phyloP scores from a whole-genome alignment of 1,140 invertebrate genomes.

The Drosophila micromelanica region DNA sequence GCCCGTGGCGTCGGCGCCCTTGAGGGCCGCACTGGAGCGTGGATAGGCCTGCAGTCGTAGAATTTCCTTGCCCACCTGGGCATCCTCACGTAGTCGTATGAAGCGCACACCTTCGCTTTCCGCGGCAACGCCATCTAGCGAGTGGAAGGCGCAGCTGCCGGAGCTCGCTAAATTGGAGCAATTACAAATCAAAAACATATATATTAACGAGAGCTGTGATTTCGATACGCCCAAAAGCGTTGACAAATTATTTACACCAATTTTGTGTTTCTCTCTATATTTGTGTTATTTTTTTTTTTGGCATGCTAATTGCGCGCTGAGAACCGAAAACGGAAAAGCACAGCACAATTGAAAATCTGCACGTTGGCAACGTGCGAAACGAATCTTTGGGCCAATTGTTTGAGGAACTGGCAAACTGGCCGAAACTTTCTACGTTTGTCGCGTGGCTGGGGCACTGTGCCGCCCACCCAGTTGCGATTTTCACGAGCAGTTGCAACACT shows the following conservation, averaged over 20 bases:
- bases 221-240: conserved; percentile 14
- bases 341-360: conserved; percentile 60
- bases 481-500: conserved; percentile 75
- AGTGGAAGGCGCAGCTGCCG: conserved; percentile 75
- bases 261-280: conserved; percentile 27
- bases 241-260: conserved; percentile 64
- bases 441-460: conserved; percentile 48
- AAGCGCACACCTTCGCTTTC: conserved; percentile 84
- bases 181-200: conserved; percentile 33
- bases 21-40: conserved; percentile 64
- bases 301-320: conserved; percentile 74
- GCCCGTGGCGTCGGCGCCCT: conserved; percentile 66
- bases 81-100: conserved; percentile 79
- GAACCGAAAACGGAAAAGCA: conserved; percentile 72
- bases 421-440: conserved; percentile 79
- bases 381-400: conserved; percentile 39
- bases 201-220: background rate
- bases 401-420: conserved; percentile 50
- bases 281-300: conserved; percentile 20
- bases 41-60: conserved; percentile 78
- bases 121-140: conserved; percentile 67
- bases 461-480: conserved; percentile 33
- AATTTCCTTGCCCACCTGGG: conserved; percentile 78
- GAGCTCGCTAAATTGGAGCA: conserved; percentile 57
- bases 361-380: conserved; percentile 47